Conservation (phyloP, 1,140 invertebrate species). For the Cyclina sinensis region DNA sequence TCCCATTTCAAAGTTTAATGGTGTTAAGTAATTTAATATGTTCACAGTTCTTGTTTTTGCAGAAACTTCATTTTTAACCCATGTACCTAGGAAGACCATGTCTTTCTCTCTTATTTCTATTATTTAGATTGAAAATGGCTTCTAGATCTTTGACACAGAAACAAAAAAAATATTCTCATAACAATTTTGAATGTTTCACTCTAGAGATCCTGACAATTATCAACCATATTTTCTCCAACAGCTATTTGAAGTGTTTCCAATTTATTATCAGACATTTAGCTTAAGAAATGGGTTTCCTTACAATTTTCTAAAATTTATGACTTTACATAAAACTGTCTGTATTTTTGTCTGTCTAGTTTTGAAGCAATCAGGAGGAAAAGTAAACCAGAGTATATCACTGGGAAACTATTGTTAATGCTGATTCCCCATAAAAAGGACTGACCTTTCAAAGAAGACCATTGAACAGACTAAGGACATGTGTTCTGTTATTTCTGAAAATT, state of each 20-base stretch:
- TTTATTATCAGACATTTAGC: conserved; percentile 65
- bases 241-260: conserved; percentile 60
- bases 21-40: conserved; percentile 48
- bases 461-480: too few species aligned
- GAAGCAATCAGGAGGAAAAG: neutral
- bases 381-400: neutral
- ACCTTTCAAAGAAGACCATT: too few species aligned
- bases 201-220: conserved; percentile 56
- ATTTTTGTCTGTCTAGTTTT: conserved; percentile 1
- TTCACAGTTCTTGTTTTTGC: neutral
- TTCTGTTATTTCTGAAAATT: too few species aligned
- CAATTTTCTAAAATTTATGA: conserved; percentile 63
- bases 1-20: conserved; percentile 41
- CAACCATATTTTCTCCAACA: conserved; percentile 55
- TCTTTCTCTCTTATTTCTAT: too few species aligned
- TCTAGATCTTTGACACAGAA: neutral
- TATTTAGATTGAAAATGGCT: too few species aligned
- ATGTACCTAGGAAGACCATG: neutral
- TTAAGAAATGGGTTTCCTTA: conserved; percentile 53
- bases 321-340: conserved; percentile 45
- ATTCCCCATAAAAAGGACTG: too few species aligned
- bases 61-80: conserved; percentile 1
- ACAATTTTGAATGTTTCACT: conserved; percentile 44
- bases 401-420: conserved; percentile 16
- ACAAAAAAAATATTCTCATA: conserved; percentile 1